A percentile compares a stretch with the other conserved stretches of the same genome.
Evolutionary conservation across 2,797 vertebrate genomes (phyloP).

Genomic region (Lophius americanus): DNA sequence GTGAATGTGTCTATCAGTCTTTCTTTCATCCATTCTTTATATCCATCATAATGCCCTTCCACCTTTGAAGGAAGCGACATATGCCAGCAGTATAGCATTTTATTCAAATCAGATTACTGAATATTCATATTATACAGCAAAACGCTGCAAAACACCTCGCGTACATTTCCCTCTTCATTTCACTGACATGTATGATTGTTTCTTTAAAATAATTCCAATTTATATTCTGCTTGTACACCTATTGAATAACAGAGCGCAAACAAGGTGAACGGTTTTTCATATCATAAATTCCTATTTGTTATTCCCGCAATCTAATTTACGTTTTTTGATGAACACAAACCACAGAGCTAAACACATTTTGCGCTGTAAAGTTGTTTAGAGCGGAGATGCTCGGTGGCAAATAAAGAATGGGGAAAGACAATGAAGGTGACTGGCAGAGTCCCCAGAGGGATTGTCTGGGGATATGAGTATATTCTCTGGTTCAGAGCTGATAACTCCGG

Average conservation of each 20-base stretch:
- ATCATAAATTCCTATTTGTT: constrained; percentile 51
- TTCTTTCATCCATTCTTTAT: constrained; percentile 45
- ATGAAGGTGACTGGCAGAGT: constrained; percentile 73
- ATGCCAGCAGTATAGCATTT: constrained; percentile 49
- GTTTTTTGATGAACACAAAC: constrained; percentile 41
- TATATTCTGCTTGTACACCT: constrained; percentile 17
- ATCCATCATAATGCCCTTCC: constrained; percentile 55
- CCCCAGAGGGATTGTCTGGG: constrained; percentile 64
- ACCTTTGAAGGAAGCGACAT: constrained; percentile 36
- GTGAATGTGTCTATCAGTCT: constrained; percentile 40
- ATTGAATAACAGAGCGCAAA: constrained; percentile 46
- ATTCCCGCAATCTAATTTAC: constrained; percentile 58
- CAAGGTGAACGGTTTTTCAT: constrained; percentile 48
- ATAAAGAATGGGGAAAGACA: constrained; percentile 65
- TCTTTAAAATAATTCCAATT: constrained; percentile 32
- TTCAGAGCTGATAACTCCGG: constrained; percentile 64
- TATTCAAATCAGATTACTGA: constrained; percentile 74
- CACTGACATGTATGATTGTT: constrained; percentile 37
- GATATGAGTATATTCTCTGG: constrained; percentile 67
- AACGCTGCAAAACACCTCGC: constrained; percentile 61
- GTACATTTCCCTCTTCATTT: constrained; percentile 45
- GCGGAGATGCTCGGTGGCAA: constrained; percentile 36
- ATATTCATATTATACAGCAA: constrained; percentile 71
- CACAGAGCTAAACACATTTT: constrained; percentile 23
- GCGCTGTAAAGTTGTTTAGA: constrained; percentile 43